Evolutionary conservation across 2,797 vertebrate genomes (phyloP).

Genomic region (Cossypha niveicapilla): DNA sequence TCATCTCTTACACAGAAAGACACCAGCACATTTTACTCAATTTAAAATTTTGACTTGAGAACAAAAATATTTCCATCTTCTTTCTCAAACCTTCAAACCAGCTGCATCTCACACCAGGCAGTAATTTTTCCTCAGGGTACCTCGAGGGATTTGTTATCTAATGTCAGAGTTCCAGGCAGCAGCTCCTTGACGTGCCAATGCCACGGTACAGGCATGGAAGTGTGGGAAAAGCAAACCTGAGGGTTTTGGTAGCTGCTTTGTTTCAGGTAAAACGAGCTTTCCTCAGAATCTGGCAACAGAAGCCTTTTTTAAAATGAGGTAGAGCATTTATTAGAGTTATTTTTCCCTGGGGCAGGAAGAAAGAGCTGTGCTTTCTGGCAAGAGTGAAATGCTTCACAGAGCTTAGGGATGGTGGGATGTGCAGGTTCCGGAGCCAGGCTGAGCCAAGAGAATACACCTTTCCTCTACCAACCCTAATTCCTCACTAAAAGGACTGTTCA

Average conservation of each 20-base stretch:
- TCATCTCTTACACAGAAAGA: background rate
- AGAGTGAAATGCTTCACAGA: background rate
- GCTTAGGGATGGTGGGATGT: background rate
- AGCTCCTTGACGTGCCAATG: background rate
- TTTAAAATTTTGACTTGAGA: background rate
- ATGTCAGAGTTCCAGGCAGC: background rate
- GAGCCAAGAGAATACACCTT: background rate
- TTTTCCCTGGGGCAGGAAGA: background rate
- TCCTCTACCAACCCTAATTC: background rate
- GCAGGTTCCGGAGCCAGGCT: background rate
- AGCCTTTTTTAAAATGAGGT: background rate
- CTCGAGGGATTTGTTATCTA: background rate
- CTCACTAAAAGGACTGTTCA: background rate
- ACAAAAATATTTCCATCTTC: background rate
- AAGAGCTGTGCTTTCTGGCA: background rate
- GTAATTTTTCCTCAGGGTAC: background rate
- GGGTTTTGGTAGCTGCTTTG: background rate
- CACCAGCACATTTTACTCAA: background rate
- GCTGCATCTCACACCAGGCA: background rate
- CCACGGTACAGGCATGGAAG: background rate
- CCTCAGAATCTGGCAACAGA: background rate
- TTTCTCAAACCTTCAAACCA: slow-evolving; percentile 28
- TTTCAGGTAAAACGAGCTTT: background rate
- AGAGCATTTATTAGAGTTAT: background rate
- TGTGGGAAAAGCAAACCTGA: slow-evolving; percentile 5